Conservation (phyloP, 2,113 vertebrate species). For the Sylvilagus bachmani region DNA sequence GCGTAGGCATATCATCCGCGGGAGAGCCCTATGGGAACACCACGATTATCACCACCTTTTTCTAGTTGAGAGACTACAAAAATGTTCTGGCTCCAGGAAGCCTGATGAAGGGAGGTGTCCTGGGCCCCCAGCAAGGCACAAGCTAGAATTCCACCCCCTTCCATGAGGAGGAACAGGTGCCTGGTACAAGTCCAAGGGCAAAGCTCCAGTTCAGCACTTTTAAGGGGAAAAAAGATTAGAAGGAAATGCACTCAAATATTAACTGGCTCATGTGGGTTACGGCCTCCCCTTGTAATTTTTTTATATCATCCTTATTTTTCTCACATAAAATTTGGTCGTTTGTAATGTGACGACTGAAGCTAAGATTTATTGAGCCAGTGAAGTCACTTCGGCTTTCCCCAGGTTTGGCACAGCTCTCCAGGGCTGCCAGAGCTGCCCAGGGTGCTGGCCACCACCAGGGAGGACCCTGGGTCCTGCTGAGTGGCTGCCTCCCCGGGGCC, state of each 20-base stretch:
- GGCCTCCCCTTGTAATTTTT: background rate
- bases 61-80: background rate
- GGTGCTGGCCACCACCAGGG: background rate
- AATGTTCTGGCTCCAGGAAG: background rate
- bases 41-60: background rate
- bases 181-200: background rate
- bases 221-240: background rate
- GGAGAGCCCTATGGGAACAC: background rate
- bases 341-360: background rate
- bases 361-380: background rate
- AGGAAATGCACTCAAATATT: background rate
- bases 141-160: background rate
- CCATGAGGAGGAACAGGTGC: background rate
- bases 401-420: background rate
- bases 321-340: background rate
- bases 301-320: background rate
- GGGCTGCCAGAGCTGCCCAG: fast-evolving
- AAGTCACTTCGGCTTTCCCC: background rate
- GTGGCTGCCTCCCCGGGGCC: background rate
- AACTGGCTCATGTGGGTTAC: background rate
- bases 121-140: background rate
- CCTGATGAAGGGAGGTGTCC: background rate
- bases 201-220: background rate
- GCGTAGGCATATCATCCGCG: background rate
- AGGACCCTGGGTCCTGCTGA: background rate